phyloP scores from a whole-genome alignment of 1,140 invertebrate genomes.

The Carcinoscorpius rotundicauda region DNA sequence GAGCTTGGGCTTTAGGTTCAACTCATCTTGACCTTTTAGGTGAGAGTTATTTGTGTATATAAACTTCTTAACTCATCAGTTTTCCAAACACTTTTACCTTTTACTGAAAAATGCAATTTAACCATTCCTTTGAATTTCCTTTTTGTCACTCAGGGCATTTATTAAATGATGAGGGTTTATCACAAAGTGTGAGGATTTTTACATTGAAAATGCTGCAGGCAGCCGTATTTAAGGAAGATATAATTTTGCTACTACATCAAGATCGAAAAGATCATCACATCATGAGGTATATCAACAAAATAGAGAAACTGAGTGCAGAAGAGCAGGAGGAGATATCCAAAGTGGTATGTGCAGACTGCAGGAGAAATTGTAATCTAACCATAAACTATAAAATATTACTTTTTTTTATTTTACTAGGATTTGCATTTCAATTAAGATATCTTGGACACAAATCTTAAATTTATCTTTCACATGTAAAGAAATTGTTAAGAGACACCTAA shows the following conservation, averaged over 20 bases:
- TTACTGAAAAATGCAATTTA: no score
- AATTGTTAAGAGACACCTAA: no score
- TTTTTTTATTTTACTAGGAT: no score
- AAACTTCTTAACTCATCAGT: no score
- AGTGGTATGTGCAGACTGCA: constrained; percentile 44
- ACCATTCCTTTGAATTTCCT: no score
- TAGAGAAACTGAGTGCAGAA: constrained; percentile 58
- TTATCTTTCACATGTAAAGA: no score
- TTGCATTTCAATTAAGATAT: no score
- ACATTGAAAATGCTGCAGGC: constrained; percentile 21
- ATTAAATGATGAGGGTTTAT: constrained; percentile 21
- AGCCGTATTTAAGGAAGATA: constrained; percentile 73
- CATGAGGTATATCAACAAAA: constrained; percentile 74
- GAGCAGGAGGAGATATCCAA: constrained; percentile 66
- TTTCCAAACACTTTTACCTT: no score
- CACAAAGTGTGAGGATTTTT: constrained; percentile 22
- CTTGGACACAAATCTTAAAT: no score
- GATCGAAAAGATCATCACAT: constrained; percentile 75
- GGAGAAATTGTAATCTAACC: not conserved
- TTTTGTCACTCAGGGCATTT: constrained; percentile 24
- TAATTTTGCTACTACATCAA: constrained; percentile 77
- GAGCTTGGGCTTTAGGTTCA: constrained; percentile 80
- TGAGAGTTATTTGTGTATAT: no score
- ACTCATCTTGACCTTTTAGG: constrained; percentile 68
- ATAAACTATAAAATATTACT: no score